These are phyloP conservation scores for Philotrypesis tridentata DNA, from an alignment of 1,140 invertebrate genomes.

Conservation along the genomic window DNA sequence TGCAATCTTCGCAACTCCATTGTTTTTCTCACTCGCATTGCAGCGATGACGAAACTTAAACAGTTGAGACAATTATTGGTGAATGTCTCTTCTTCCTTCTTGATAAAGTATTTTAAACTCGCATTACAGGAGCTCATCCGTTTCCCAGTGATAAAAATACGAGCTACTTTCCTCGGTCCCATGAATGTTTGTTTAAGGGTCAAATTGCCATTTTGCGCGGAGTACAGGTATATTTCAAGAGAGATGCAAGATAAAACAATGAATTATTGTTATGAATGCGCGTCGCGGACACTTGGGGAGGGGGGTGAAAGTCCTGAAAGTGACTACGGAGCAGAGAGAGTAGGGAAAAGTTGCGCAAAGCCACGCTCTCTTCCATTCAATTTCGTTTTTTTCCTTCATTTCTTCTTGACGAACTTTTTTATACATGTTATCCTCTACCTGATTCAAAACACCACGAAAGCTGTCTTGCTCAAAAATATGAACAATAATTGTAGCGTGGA, in stretches of 20 bases:
- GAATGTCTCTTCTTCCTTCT: neutral
- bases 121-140: neutral
- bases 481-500: no score
- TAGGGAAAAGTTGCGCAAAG: neutral
- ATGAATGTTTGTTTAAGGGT: neutral
- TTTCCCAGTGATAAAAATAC: neutral
- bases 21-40: neutral
- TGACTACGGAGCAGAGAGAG: neutral
- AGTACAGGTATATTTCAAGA: neutral
- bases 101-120: neutral
- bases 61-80: neutral
- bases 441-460: neutral
- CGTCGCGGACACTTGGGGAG: neutral
- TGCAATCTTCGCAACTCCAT: neutral
- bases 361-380: neutral
- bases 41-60: neutral
- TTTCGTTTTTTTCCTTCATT: neutral
- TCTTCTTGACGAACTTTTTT: neutral
- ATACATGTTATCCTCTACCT: neutral
- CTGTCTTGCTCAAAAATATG: neutral
- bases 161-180: neutral
- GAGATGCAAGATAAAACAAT: slow-evolving; percentile 12
- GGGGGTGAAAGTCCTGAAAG: slow-evolving; percentile 1
- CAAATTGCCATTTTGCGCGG: neutral
- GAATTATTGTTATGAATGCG: slow-evolving; percentile 15